These are phyloP conservation scores for Drosophila mayri DNA, from an alignment of 1,140 invertebrate species.

Conservation along the genomic window DNA sequence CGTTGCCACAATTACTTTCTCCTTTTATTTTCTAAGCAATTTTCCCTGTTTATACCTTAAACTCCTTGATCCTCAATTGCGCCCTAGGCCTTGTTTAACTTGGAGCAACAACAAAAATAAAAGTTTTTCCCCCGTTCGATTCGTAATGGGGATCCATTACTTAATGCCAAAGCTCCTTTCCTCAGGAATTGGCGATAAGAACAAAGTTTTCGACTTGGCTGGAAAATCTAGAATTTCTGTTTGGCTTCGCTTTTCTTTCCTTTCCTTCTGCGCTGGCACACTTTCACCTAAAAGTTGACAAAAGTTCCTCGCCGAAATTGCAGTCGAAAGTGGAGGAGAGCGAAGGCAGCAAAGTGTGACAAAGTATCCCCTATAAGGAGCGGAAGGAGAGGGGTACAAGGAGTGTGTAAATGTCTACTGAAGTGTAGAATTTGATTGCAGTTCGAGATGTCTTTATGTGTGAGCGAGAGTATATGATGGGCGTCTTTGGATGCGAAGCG, in stretches of 20 bases:
- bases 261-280: conserved; percentile 31
- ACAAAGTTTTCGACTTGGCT: conserved; percentile 52
- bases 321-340: conserved; percentile 37
- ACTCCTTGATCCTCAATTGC: conserved; percentile 42
- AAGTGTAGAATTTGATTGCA: conserved; percentile 83
- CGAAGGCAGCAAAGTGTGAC: conserved; percentile 68
- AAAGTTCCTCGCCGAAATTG: conserved; percentile 55
- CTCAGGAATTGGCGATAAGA: conserved; percentile 56
- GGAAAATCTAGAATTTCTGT: conserved; percentile 66
- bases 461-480: conserved; percentile 55
- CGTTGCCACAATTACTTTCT: background rate
- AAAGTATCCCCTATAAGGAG: conserved; percentile 49
- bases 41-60: conserved; percentile 6
- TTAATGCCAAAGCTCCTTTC: conserved; percentile 69
- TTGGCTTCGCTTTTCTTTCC: conserved; percentile 30
- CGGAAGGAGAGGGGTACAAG: background rate
- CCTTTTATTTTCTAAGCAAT: background rate
- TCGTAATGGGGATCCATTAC: conserved; percentile 64
- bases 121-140: conserved; percentile 22
- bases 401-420: conserved; percentile 73
- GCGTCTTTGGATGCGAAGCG: conserved; percentile 64
- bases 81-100: conserved; percentile 35
- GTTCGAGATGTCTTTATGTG: conserved; percentile 81
- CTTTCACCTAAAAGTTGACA: conserved; percentile 80
- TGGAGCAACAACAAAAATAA: background rate